Evolutionary conservation across 1,140 invertebrate genomes (phyloP), one percentile per base, ranked within the genome.

Genomic region (Schlechtendalia chinensis): DNA sequence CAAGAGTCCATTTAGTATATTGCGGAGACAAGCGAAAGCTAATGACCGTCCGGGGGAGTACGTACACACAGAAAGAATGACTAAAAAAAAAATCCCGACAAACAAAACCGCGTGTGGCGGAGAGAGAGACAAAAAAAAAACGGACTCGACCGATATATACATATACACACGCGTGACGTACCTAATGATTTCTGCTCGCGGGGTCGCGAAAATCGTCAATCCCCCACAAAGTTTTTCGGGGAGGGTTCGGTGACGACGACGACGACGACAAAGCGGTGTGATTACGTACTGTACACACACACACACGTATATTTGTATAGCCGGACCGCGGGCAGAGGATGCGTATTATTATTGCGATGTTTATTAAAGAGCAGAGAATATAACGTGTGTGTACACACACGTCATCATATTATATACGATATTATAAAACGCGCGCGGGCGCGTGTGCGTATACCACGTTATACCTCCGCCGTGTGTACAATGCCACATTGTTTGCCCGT

Each of bases 401-500:
- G 19, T 45, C 63, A 67, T 67, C 63, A 11, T 10, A 17, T n/a
- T n/a, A n/a, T 32, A 39, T 17, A 5, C 19, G 29, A 65, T 65
- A 29, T 27, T 22, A 63, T 63, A 63, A n/a, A 10, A 29, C 19
- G 59, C 27, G 16, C 19, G 22, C 2, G 22, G 12, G 22, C 5
- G 5, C 11, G 56, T 24, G 10, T 24, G n/a, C 22, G 56, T n/a
- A n/a, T 58, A 8, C 16, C 22, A n/a, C 22, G 19, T 1, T 53
- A 19, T 56, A 19, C 19, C 19, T 24, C 58, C 11, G 14, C 58
- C 58, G 39, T 69, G 67, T 69, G 22, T 27, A 69, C 39, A 69
- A 69, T 69, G 67, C 22, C 22, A 17, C 67, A 69, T 69, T 69
- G 67, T 69, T 69, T 69, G 67, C 67, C 22, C 67, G 45, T 69